Conservation (phyloP, 2,797 vertebrate species). For the Poecilia velifera region DNA sequence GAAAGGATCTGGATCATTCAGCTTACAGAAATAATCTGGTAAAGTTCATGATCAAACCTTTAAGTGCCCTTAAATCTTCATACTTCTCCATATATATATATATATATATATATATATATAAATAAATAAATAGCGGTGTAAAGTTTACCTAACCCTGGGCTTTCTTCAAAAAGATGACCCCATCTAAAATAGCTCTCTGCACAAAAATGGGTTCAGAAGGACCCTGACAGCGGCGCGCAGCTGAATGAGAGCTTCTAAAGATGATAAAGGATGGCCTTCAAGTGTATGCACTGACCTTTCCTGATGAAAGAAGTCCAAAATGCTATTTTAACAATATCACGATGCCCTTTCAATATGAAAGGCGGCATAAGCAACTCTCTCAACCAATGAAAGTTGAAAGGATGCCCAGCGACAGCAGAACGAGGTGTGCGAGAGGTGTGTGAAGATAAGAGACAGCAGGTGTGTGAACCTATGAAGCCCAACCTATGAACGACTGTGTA, state of each 20-base stretch:
- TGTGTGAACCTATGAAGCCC: slow-evolving; percentile 27
- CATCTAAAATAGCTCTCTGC: slow-evolving; percentile 69
- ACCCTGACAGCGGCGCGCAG: slow-evolving; percentile 63
- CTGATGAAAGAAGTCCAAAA: slow-evolving; percentile 81
- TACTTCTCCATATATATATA: slow-evolving; percentile 1
- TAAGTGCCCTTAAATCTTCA: slow-evolving; percentile 39
- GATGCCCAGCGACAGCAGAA: slow-evolving; percentile 29
- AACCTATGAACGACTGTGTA: slow-evolving; percentile 37
- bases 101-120: slow-evolving; percentile 4
- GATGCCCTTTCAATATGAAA: slow-evolving; percentile 84
- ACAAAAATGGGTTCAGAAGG: slow-evolving; percentile 72
- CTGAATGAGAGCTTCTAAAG: slow-evolving; percentile 72
- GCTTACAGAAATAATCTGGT: slow-evolving; percentile 14
- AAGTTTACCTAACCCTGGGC: slow-evolving; percentile 43
- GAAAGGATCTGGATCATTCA: slow-evolving; percentile 5
- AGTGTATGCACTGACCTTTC: slow-evolving; percentile 83
- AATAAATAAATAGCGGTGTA: slow-evolving; percentile 50
- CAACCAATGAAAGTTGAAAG: slow-evolving; percentile 64
- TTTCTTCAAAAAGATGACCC: slow-evolving; percentile 69
- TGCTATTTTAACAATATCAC: slow-evolving; percentile 85
- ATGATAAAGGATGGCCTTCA: slow-evolving; percentile 76
- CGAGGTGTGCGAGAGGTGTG: slow-evolving; percentile 25
- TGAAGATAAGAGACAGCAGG: slow-evolving; percentile 27
- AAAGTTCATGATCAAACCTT: slow-evolving; percentile 17
- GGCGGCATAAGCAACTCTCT: slow-evolving; percentile 68